Base-by-base conservation (phyloP, 2,888 invertebrate genomes). In the Pharmacophagus antenor region DNA sequence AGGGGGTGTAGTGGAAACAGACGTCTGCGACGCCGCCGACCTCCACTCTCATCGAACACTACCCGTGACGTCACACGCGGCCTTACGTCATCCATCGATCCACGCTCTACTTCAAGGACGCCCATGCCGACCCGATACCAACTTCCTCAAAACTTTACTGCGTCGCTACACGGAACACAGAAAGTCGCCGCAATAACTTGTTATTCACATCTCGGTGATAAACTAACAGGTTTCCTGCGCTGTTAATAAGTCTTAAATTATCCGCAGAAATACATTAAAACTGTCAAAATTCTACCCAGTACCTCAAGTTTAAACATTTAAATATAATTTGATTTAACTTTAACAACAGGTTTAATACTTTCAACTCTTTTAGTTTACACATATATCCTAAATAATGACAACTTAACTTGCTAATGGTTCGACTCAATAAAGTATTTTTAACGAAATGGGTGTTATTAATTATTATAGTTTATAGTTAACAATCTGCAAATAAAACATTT, bases 31-130 rank as follows among this genome's bases (percentile, higher is more conserved):
- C 66, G 60, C 63, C 64, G 70, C 77, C 82, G 79, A 80, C 78
- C 80, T 79, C 80, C 72, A 76, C 69, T 47, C 46, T 31, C 31
- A 77, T 76, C 80, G 79, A 79, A 61, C 77, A 72, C 64, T 72
- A 78, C 84, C 81, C 73, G 82, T 89, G 88, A 89, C 88, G 89
- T 88, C 85, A 84, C 80, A 62, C 63, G 70, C 67, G 63, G 63
- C 63, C 70, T 82, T 76, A 88, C 89, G 90, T 88, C 88, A 88
- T 76, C 58, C 79, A 89, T 90, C 89, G 89, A 89, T 77, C 81
- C 77, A 82, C 79, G 79, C 76, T 73, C 76, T 70, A 71, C 62
- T 80, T 88, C 89, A 90, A 90, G 89, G 89, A 81, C 88, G 86
- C 76, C 83, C 85, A 84, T 85, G 83, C 74, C 70, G 69, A 69